These are phyloP conservation scores for Litoditis marina DNA, from an alignment of 2,888 invertebrate species.

Conservation along the genomic window DNA sequence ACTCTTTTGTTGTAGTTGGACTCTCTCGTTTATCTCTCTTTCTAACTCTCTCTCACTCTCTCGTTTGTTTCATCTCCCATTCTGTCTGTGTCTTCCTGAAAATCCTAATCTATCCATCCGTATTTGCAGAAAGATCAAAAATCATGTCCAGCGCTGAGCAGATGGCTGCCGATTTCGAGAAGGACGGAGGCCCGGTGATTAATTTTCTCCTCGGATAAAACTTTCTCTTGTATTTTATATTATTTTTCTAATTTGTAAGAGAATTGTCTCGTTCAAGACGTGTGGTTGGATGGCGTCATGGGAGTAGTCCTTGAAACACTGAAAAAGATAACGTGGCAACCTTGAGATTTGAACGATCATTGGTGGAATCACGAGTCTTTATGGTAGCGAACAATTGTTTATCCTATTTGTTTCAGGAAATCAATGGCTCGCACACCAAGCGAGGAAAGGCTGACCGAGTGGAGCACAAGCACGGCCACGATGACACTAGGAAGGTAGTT, in stretches of 20 bases:
- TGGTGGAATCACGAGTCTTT: too few species aligned
- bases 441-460: slow-evolving; percentile 52
- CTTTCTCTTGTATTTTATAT: too few species aligned
- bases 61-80: neutral
- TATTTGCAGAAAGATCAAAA: neutral
- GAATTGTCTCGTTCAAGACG: too few species aligned
- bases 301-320: too few species aligned
- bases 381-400: neutral
- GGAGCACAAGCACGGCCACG: slow-evolving; percentile 57
- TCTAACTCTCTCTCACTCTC: neutral
- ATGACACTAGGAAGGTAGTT: slow-evolving; percentile 49
- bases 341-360: too few species aligned
- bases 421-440: slow-evolving; percentile 40
- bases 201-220: neutral
- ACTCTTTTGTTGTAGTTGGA: too few species aligned
- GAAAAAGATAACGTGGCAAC: too few species aligned
- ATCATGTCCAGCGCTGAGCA: slow-evolving; percentile 48
- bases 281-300: too few species aligned
- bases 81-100: neutral
- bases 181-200: slow-evolving; percentile 46
- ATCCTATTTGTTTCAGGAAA: slow-evolving; percentile 23
- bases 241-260: too few species aligned
- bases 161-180: slow-evolving; percentile 53
- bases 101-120: neutral
- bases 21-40: neutral